Percentiles rank a stretch among this genome's conserved stretches.
phyloP scores from a whole-genome alignment of 53 echinoderm and acorn worm species.

The Luidia sarsii region DNA sequence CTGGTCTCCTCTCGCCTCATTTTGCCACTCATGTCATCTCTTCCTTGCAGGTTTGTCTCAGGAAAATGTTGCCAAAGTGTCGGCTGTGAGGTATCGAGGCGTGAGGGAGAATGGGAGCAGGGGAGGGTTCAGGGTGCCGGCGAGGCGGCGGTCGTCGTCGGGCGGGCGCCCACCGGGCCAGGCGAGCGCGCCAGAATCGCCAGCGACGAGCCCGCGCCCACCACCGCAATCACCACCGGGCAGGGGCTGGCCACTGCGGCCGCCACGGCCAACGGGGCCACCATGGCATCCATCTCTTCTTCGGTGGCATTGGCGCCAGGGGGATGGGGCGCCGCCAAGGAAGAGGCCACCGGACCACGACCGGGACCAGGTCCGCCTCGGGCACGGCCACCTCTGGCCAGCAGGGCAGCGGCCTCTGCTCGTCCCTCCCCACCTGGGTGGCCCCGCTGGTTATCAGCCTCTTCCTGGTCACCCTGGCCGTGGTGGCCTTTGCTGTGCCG shows the following conservation, averaged over 20 bases:
- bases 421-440: background rate
- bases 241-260: background rate
- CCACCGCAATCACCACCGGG: background rate
- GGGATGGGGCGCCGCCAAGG: background rate
- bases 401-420: too few relatives aligned
- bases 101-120: too few relatives aligned
- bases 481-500: constrained; percentile 19
- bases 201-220: constrained; percentile 10
- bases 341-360: background rate
- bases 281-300: background rate
- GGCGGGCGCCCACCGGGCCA: background rate
- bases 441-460: background rate
- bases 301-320: background rate
- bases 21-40: too few relatives aligned
- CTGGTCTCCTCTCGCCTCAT: too few relatives aligned
- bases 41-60: too few relatives aligned
- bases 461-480: background rate
- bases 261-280: too few relatives aligned
- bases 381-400: background rate
- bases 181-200: background rate
- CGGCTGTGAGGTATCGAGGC: too few relatives aligned
- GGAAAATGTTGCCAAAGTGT: too few relatives aligned
- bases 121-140: background rate
- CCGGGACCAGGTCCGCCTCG: background rate
- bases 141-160: background rate